Evolutionary conservation across 2,113 vertebrate genomes (phyloP), one percentile per base, ranked within the genome.

Genomic region (Siphamia tubifer): DNA sequence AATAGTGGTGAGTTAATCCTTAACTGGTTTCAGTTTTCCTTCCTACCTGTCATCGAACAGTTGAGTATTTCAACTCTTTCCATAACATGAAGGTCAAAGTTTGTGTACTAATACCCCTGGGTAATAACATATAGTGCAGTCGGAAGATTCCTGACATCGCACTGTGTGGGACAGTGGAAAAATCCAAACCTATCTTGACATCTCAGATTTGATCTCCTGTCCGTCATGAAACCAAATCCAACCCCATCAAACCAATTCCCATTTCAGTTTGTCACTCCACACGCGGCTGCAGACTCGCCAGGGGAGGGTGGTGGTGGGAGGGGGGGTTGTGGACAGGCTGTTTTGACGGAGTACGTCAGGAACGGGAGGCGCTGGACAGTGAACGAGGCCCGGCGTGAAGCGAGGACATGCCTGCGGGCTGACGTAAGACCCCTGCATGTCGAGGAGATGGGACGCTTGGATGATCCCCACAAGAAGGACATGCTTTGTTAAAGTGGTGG

Each of bases 351-450:
- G 36, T 55, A 30, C 10, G 32, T 62, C 38, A 5, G 21, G n/a
- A n/a, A n/a, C n/a, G n/a, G n/a, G n/a, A n/a, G n/a, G n/a, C 24
- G 11, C 25, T 31, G 66, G 48, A 51, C 8, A 56, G 52, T 0
- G 48, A 38, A 55, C 40, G 48, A 69, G 73, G 60, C 58, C 0
- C 10, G 20, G 40, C 13, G 60, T 1, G 62, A 36, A 73, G 73
- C 28, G 70, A 56, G 43, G 62, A 12, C 31, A 9, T 49, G 72
- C 49, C 72, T 79, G 42, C 1, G 40, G 77, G 25, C 34, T 82
- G 87, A 86, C 82, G 81, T 90, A 84, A 80, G 74, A 47, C 68
- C 17, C 16, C 51, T 56, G 74, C 77, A 42, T 72, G 86, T 73
- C 30, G 69, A 60, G n/a, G 65, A 13, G 60, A 62, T 62, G 28